Percentiles rank a stretch among this genome's conserved stretches.
Evolutionary conservation across 2,888 invertebrate genomes (phyloP).

Genomic region (Chaetoderma sp.): DNA sequence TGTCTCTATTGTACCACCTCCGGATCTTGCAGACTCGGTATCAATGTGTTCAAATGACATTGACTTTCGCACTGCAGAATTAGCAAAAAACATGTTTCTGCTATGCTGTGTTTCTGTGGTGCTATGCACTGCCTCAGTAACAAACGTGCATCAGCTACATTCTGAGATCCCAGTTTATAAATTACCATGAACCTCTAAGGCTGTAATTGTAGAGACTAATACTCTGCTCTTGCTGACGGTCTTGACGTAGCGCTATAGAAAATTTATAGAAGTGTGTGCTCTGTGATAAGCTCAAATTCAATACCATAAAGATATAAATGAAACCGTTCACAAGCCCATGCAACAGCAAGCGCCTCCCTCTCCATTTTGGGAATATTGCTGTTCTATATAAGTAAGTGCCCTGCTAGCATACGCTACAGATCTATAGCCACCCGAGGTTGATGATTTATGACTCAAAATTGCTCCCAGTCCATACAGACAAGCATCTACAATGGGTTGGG

Average conservation of each 20-base stretch:
- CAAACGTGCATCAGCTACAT: conserved; percentile 39
- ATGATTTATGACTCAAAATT: too few species aligned
- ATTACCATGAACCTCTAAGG: conserved; percentile 29
- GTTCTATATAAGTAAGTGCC: too few species aligned
- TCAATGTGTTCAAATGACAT: too few species aligned
- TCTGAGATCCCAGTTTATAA: conserved; percentile 36
- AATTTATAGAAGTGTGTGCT: conserved; percentile 50
- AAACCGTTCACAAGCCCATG: conserved; percentile 50
- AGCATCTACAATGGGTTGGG: too few species aligned
- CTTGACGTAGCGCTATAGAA: conserved; percentile 44
- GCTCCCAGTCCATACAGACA: too few species aligned
- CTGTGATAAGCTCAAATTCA: conserved; percentile 41
- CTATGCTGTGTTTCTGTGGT: conserved; percentile 19
- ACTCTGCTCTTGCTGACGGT: conserved; percentile 36
- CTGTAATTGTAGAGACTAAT: conserved; percentile 34
- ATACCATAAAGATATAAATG: conserved; percentile 47
- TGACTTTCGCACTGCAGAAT: too few species aligned
- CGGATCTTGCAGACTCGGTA: too few species aligned
- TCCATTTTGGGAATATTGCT: conserved; percentile 47
- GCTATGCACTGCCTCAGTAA: conserved; percentile 38
- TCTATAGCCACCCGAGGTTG: too few species aligned
- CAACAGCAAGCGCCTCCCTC: conserved; percentile 44
- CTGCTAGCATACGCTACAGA: too few species aligned
- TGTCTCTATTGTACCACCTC: too few species aligned
- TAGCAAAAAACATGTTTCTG: conserved; percentile 33